Evolutionary conservation across 2,113 vertebrate species (phyloP).

Genomic region (Engystomops pustulosus): DNA sequence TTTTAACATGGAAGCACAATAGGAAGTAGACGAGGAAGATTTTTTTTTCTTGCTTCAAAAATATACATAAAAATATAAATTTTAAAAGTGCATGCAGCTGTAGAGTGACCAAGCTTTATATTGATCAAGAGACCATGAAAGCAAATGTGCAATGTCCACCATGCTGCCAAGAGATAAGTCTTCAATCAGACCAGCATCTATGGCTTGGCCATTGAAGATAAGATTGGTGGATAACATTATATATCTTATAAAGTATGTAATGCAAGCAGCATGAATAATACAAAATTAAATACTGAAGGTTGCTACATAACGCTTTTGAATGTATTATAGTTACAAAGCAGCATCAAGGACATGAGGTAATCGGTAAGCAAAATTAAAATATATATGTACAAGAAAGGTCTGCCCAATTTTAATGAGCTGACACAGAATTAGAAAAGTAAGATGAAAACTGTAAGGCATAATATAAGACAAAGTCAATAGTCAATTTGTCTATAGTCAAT

Average conservation of each 20-base stretch:
- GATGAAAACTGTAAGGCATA: slow-evolving; percentile 47
- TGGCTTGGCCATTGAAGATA: slow-evolving; percentile 29
- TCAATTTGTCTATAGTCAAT: too few relatives aligned
- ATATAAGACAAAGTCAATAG: slow-evolving; percentile 52
- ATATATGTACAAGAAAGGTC: slow-evolving; percentile 60
- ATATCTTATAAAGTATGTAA: neutral
- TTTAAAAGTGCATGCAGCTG: slow-evolving; percentile 65
- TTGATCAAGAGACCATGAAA: neutral
- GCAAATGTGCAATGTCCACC: neutral
- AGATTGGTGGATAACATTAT: neutral
- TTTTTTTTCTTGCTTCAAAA: slow-evolving; percentile 53
- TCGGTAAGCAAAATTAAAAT: slow-evolving; percentile 10
- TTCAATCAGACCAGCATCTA: neutral
- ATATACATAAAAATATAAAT: slow-evolving; percentile 67
- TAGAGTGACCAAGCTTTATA: neutral
- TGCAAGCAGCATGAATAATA: slow-evolving; percentile 58
- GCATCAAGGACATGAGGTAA: slow-evolving; percentile 62
- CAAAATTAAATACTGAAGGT: slow-evolving; percentile 73
- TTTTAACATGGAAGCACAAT: slow-evolving; percentile 51
- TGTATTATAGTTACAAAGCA: slow-evolving; percentile 62
- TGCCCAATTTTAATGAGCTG: slow-evolving; percentile 6
- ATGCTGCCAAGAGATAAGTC: neutral
- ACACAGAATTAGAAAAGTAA: neutral
- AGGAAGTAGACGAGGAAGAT: slow-evolving; percentile 18
- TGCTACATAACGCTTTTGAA: slow-evolving; percentile 71